These are phyloP conservation scores for Oncorhynchus nerka DNA, from an alignment of 2,113 vertebrate species.

Conservation along the genomic window DNA sequence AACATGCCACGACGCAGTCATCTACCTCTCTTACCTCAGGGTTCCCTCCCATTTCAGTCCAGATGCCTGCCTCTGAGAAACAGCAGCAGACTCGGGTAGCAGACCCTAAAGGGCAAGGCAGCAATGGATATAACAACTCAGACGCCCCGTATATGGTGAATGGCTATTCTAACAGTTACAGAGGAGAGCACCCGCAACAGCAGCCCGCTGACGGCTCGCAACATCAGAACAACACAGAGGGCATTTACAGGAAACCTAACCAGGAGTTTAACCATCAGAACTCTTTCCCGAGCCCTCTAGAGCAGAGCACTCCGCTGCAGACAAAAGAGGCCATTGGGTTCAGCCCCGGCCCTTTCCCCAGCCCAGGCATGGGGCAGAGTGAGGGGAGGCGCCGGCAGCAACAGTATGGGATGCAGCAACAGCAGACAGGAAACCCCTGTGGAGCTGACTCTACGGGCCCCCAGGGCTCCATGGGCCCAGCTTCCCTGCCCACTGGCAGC, in stretches of 20 bases:
- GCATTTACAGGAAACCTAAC: conserved; percentile 73
- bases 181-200: conserved; percentile 66
- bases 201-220: conserved; percentile 69
- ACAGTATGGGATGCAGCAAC: conserved; percentile 58
- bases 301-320: conserved; percentile 56
- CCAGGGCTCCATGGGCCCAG: neutral
- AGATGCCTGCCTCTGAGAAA: conserved; percentile 81
- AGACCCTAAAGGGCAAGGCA: conserved; percentile 65
- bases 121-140: conserved; percentile 69
- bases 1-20: conserved; percentile 62
- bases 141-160: conserved; percentile 63
- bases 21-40: conserved; percentile 86
- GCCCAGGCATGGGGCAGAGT: conserved; percentile 60
- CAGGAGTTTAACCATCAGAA: conserved; percentile 75
- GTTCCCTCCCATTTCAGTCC: conserved; percentile 78
- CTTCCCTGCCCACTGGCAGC: neutral
- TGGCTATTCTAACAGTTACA: conserved; percentile 70
- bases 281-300: conserved; percentile 60
- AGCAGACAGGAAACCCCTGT: conserved; percentile 34
- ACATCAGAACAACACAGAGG: conserved; percentile 68
- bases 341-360: conserved; percentile 61
- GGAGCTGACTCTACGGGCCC: conserved; percentile 33
- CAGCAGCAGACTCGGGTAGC: conserved; percentile 63
- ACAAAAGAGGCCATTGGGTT: conserved; percentile 38
- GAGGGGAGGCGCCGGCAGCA: conserved; percentile 50